Evolutionary conservation across 2,888 invertebrate species (phyloP).

Genomic region (Phengaris alcon): DNA sequence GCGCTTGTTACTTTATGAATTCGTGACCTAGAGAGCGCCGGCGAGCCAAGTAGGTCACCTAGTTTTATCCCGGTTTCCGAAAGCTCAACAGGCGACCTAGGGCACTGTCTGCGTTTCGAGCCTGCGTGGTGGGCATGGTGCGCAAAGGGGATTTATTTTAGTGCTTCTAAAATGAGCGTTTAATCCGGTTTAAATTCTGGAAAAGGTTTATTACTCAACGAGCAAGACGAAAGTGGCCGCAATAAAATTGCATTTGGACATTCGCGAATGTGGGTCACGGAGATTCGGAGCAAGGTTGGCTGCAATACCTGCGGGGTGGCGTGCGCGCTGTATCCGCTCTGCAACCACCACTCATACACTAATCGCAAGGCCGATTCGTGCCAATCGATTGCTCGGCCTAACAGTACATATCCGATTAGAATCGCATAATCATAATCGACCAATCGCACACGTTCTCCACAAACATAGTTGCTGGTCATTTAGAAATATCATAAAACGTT

Average conservation of each 20-base stretch:
- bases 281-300: conserved; percentile 75
- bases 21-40: conserved; percentile 46
- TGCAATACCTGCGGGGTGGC: conserved; percentile 51
- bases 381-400: conserved; percentile 64
- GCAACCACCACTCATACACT: conserved; percentile 59
- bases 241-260: conserved; percentile 72
- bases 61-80: conserved; percentile 61
- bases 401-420: conserved; percentile 61
- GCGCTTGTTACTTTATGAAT: conserved; percentile 36
- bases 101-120: conserved; percentile 29
- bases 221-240: conserved; percentile 51
- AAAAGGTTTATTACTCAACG: conserved; percentile 40
- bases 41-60: conserved; percentile 66
- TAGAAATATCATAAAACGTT: not conserved
- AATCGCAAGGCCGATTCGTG: conserved; percentile 66
- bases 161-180: not conserved
- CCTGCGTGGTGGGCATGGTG: not conserved
- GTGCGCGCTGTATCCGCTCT: conserved; percentile 67
- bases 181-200: not conserved
- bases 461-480: not conserved
- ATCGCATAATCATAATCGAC: conserved; percentile 31
- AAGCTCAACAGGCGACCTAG: conserved; percentile 46
- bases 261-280: conserved; percentile 71
- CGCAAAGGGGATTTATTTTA: not conserved
- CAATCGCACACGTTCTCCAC: not conserved